Evolutionary conservation across 2,113 vertebrate species (phyloP), one percentile per base, ranked within the genome.

Genomic region (Periophthalmus modestus): DNA sequence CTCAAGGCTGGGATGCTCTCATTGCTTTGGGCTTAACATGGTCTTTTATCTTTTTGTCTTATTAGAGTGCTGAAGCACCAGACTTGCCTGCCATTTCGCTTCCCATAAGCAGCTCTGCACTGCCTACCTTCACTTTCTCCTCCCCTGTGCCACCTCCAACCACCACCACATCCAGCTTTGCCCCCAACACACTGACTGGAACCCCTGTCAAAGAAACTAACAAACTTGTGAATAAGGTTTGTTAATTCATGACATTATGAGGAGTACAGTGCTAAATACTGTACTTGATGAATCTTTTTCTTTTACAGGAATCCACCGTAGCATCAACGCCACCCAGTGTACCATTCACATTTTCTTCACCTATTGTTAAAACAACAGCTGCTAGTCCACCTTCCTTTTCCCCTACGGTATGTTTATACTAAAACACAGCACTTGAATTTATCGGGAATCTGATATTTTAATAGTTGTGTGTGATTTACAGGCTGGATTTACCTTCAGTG

Each of bases 401-500:
- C 0, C 91, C 94, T 34, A 94, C 96, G 88, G 97, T 98, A 65
- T 39, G 94, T 19, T 68, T 2, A 2, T 3, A 71, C 67, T 28
- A 7, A 11, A 16, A 18, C 7, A 39, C 33, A 36, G 39, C 21
- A 19, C 19, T 11, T 19, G 18, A 43, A 13, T n/a, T 46, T n/a
- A 66, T 11, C 11, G n/a, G 9, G 39, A 10, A 11, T 21, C 7
- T 48, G 21, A 67, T 21, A 3, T n/a, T 23, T 43, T 43, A 14
- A 24, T 23, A 15, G 2, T 24, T 78, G 62, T 78, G 2, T 78
- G 96, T 23, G 21, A 15, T 78, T 69, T 78, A 4, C 77, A 97
- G 96, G 89, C 93, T 88, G 95, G 93, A 86, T 99, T 98, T 92
- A 98, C 95, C 18, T 98, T 99, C 91, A 98, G 97, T 85, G 95